A percentile compares a stretch with the other conserved stretches of the same genome.
Conservation (phyloP, 2,797 vertebrate species). For the Microctenopoma stevenorrisi region DNA sequence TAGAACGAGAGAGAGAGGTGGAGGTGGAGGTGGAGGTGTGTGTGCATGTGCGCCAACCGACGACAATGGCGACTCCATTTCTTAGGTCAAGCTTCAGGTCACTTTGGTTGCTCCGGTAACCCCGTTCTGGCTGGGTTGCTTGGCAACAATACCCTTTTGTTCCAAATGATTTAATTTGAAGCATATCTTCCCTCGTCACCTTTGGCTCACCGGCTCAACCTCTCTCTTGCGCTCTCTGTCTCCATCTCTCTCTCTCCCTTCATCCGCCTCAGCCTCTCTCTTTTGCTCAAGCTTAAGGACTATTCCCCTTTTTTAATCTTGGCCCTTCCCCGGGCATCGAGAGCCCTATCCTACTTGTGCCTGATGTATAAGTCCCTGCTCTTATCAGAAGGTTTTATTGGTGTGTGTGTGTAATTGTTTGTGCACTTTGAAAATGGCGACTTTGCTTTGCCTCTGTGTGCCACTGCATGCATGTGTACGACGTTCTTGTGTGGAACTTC, state of each 20-base stretch:
- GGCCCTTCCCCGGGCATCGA: slow-evolving; percentile 27
- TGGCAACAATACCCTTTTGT: slow-evolving; percentile 84
- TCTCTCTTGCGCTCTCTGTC: neutral
- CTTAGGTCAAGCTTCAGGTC: slow-evolving; percentile 84
- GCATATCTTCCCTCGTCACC: slow-evolving; percentile 73
- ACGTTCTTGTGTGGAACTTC: neutral
- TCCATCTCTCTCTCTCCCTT: slow-evolving; percentile 18
- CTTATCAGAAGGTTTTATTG: slow-evolving; percentile 60
- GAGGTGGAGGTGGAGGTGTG: slow-evolving; percentile 23
- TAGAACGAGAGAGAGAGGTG: neutral
- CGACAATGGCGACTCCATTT: slow-evolving; percentile 70
- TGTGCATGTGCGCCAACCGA: slow-evolving; percentile 15
- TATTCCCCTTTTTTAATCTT: slow-evolving; percentile 39
- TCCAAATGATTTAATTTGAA: slow-evolving; percentile 86
- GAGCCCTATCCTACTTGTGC: slow-evolving; percentile 44
- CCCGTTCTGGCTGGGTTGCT: slow-evolving; percentile 79
- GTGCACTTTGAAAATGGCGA: slow-evolving; percentile 1
- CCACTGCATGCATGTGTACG: neutral
- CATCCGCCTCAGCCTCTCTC: slow-evolving; percentile 32
- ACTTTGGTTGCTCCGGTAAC: slow-evolving; percentile 80
- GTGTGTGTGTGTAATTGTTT: slow-evolving; percentile 22
- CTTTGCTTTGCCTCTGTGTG: slow-evolving; percentile 17
- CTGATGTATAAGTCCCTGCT: slow-evolving; percentile 47
- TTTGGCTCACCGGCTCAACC: slow-evolving; percentile 54
- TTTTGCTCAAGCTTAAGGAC: slow-evolving; percentile 32